Percentiles rank a stretch among this genome's conserved stretches.
phyloP scores from a whole-genome alignment of 35 echinoderm and acorn worm genomes.

The Anneissia japonica region DNA sequence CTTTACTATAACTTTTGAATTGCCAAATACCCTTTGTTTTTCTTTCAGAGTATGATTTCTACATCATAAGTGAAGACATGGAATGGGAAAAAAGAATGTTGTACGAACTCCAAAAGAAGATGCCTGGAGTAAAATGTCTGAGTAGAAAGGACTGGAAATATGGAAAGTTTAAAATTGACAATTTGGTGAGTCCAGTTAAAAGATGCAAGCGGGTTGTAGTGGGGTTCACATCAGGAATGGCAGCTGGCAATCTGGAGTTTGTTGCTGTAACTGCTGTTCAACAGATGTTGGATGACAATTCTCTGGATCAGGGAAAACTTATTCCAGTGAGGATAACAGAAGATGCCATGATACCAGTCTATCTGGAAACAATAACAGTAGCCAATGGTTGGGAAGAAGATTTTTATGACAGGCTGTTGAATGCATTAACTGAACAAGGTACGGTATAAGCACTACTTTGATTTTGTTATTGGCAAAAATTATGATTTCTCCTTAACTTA shows the following conservation, averaged over 20 bases:
- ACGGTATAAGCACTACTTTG: too few relatives aligned
- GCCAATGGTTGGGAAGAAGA: neutral
- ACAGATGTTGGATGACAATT: neutral
- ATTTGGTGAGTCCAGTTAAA: neutral
- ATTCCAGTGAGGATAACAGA: neutral
- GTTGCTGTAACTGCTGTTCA: neutral
- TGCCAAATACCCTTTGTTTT: too few relatives aligned
- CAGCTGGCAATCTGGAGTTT: neutral
- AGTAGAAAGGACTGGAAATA: neutral
- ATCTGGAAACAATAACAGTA: neutral
- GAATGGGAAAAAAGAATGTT: neutral
- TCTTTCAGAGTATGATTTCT: constrained; percentile 1
- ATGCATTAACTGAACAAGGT: too few relatives aligned
- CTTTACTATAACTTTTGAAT: too few relatives aligned
- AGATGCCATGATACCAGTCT: neutral
- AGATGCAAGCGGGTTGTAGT: neutral
- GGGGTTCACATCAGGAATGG: neutral
- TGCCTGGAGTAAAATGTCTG: neutral
- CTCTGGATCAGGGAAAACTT: neutral
- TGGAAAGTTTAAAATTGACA: neutral
- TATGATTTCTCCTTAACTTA: too few relatives aligned
- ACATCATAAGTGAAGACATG: neutral
- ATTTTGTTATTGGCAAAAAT: too few relatives aligned
- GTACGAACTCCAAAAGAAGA: neutral
- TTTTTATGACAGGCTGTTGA: neutral